These are phyloP conservation scores for Elymnias hypermnestra DNA, from an alignment of 1,140 invertebrate genomes.

Conservation along the genomic window DNA sequence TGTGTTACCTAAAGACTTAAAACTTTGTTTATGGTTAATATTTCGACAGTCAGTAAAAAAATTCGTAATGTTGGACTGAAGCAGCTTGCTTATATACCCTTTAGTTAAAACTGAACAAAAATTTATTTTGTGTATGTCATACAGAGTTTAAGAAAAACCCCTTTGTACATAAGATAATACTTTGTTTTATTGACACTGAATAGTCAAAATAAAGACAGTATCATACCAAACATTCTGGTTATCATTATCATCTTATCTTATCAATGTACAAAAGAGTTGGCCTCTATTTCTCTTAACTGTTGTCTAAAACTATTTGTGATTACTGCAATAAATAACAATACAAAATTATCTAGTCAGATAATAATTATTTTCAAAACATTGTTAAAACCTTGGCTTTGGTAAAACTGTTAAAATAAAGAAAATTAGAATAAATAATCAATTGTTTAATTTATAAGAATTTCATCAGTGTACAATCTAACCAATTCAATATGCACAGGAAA, in stretches of 20 bases:
- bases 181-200: not conserved
- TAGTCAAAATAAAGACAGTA: not conserved
- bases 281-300: not conserved
- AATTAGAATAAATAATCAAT: constrained; percentile 4
- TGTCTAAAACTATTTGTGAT: not conserved
- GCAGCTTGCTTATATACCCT: too few species aligned
- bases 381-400: not conserved
- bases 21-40: too few species aligned
- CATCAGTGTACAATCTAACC: too few species aligned
- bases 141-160: not conserved
- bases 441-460: not conserved
- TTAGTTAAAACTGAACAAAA: too few species aligned
- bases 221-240: not conserved
- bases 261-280: not conserved
- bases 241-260: not conserved
- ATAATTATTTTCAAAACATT: constrained; percentile 3
- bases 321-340: not conserved
- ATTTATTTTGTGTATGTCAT: not conserved
- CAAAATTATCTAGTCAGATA: constrained; percentile 34
- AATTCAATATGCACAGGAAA: too few species aligned
- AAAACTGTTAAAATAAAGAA: constrained; percentile 5
- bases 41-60: not conserved
- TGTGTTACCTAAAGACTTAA: not conserved
- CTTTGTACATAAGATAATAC: not conserved
- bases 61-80: too few species aligned